Conservation (phyloP, 2,888 invertebrate genomes). For the Cheiracanthium punctorium region DNA sequence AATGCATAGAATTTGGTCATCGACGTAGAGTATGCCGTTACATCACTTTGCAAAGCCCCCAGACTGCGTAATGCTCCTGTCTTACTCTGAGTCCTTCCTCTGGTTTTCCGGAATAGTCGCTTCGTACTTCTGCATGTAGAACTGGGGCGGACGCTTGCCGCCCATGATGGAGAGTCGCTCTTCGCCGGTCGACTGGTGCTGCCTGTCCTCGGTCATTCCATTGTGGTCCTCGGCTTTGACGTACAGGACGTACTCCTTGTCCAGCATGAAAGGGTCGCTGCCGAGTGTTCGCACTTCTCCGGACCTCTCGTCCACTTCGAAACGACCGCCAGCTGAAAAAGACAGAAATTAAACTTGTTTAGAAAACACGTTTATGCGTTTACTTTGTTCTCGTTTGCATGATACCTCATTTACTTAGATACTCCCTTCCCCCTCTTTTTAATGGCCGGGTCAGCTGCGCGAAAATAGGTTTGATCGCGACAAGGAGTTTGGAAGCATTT, state of each 20-base stretch:
- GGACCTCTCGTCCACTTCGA: slow-evolving; percentile 92
- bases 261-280: slow-evolving; percentile 92
- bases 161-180: slow-evolving; percentile 95
- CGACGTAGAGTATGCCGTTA: too few species aligned
- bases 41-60: too few species aligned
- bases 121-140: slow-evolving; percentile 95
- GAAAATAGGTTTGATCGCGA: too few species aligned
- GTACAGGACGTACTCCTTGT: slow-evolving; percentile 96
- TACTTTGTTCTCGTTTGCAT: too few species aligned
- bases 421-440: too few species aligned
- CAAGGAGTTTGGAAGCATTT: too few species aligned
- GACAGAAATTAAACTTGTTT: too few species aligned
- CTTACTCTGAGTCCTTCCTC: slow-evolving; percentile 96
- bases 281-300: slow-evolving; percentile 94
- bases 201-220: slow-evolving; percentile 91
- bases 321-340: slow-evolving; percentile 80
- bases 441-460: too few species aligned
- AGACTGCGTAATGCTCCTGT: too few species aligned
- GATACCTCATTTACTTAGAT: too few species aligned
- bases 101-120: slow-evolving; percentile 97
- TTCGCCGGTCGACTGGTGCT: slow-evolving; percentile 93
- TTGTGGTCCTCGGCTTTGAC: slow-evolving; percentile 97
- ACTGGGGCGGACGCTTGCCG: slow-evolving; percentile 98
- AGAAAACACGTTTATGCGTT: too few species aligned
- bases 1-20: too few species aligned